Evolutionary conservation across 2,888 invertebrate species (phyloP), one percentile per base, ranked within the genome.

Genomic region (Agrilus biguttatus): DNA sequence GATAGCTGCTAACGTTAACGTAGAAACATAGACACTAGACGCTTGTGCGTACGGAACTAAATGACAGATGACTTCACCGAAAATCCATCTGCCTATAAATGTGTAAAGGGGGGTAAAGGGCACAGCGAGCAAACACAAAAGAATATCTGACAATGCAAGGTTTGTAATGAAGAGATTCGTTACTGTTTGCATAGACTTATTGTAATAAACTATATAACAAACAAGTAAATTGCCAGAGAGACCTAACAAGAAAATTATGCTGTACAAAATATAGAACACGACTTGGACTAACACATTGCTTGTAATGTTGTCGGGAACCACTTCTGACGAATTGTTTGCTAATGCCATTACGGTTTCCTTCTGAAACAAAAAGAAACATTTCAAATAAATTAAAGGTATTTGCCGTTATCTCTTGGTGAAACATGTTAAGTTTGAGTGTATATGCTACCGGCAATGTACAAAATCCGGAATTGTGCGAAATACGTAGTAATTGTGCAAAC

Each of bases 81-180:
- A 90, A 5, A 87, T 74, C 91, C 92, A 92, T 57, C 79, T 73
- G 41, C 77, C 80, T 44, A 87, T 69, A 58, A 89, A 89, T 2
- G 85, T 83, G 61, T 90, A 88, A 48, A 89, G 71, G 0, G 92
- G 91, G 0, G 92, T 93, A 56, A 92, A 81, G 41, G 91, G 91
- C 12, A 91, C 86, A 2, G 88, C 86, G 43, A 91, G 74, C 17
- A 82, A 68, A 59, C 89, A 89, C 51, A 92, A 73, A 36, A 92
- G 67, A 49, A 91, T 83, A 63, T 92, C 91, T 23, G 89, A 87
- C 38, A 90, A 66, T 1, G 91, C 91, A 53, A 92, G 68, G 59
- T 91, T 92, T 10, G 86, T 83, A 58, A 92, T 92, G 67, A 91
- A 91, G 41, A 88, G 75, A 61, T 92, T 91, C 13, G 91, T 92